phyloP scores from a whole-genome alignment of 1,140 invertebrate species.

The Nephotettix cincticeps region DNA sequence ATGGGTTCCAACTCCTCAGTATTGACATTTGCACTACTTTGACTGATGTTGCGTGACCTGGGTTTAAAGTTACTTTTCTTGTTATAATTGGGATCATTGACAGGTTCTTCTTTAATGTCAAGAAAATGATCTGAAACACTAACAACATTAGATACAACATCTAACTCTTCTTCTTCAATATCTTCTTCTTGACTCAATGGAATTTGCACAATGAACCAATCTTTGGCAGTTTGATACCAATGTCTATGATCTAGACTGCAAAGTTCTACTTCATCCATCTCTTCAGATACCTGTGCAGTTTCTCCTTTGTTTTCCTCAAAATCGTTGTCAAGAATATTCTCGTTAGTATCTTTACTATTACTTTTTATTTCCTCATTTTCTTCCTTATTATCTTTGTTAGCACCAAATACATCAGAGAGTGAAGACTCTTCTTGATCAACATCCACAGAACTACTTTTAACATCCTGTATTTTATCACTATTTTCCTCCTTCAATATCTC shows the following conservation, averaged over 20 bases:
- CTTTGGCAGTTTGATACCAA: neutral
- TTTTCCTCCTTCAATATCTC: neutral
- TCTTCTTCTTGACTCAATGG: slow-evolving; percentile 1
- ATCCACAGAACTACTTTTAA: neutral
- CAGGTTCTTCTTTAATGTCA: too few relatives aligned
- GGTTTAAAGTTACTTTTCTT: neutral
- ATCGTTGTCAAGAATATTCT: neutral
- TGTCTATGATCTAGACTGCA: slow-evolving; percentile 8
- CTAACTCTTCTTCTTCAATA: slow-evolving; percentile 14
- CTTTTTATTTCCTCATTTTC: neutral
- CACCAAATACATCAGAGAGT: too few relatives aligned
- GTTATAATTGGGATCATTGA: neutral
- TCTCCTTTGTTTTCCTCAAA: too few relatives aligned
- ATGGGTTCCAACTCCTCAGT: slow-evolving; percentile 22
- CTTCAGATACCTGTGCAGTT: neutral
- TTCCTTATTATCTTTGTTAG: slow-evolving; percentile 19
- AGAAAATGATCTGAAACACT: too few relatives aligned
- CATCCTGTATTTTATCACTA: neutral
- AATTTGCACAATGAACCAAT: neutral
- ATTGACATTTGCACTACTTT: slow-evolving; percentile 4
- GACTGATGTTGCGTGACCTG: slow-evolving; percentile 11
- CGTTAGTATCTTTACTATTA: neutral
- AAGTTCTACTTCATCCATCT: neutral
- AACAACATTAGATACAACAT: neutral
- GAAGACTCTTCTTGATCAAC: too few relatives aligned